These are phyloP conservation scores for Syngnathus floridae DNA, from an alignment of 2,113 vertebrate genomes.

Conservation along the genomic window DNA sequence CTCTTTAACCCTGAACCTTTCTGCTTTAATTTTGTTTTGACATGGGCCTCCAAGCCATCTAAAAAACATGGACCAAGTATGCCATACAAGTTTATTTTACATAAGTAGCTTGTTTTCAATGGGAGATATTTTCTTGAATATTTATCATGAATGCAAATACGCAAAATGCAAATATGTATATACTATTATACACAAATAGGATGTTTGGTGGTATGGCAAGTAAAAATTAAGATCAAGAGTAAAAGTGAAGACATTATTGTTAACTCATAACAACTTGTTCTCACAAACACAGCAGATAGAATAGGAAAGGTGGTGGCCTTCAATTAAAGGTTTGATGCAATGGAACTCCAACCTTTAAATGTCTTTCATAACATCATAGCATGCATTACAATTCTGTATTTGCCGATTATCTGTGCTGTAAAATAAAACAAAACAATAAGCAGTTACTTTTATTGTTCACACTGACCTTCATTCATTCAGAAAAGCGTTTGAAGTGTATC, in stretches of 20 bases:
- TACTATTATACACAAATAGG: no score
- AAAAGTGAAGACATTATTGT: no score
- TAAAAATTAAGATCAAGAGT: no score
- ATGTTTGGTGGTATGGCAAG: no score
- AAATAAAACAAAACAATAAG: not conserved
- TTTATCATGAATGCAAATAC: no score
- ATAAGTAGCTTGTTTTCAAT: not conserved
- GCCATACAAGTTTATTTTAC: not conserved
- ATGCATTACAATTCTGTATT: not conserved
- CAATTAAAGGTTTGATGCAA: no score
- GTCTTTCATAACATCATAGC: not conserved
- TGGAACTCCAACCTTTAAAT: no score
- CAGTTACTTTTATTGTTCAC: not conserved
- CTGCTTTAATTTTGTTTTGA: not conserved
- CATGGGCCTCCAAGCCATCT: not conserved
- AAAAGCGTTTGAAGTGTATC: not conserved
- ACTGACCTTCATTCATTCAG: not conserved
- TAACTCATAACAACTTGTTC: no score
- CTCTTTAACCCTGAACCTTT: not conserved
- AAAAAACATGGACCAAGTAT: not conserved
- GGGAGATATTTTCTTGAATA: no score
- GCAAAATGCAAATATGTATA: no score
- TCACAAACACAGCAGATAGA: no score
- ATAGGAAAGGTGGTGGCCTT: no score
- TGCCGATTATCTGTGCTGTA: not conserved